Evolutionary conservation across 1,140 invertebrate species (phyloP).

Genomic region (Babylonia areolata): DNA sequence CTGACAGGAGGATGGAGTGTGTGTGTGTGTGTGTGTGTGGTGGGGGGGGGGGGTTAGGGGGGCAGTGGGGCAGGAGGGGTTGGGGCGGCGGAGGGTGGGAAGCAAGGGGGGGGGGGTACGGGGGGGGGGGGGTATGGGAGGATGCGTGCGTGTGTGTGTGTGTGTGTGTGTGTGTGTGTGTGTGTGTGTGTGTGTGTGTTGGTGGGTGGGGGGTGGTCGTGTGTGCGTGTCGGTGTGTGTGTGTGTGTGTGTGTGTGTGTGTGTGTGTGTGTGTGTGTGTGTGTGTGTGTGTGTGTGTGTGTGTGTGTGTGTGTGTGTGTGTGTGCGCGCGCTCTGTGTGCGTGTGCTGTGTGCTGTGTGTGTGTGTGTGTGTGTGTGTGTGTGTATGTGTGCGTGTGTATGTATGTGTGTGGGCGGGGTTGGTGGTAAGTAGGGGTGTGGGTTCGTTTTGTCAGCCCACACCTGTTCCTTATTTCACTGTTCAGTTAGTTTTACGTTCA

Average conservation of each 20-base stretch:
- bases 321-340: background rate
- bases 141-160: background rate
- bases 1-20: too few relatives aligned
- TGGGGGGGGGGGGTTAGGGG: too few relatives aligned
- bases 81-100: background rate
- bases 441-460: too few relatives aligned
- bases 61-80: background rate
- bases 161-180: background rate
- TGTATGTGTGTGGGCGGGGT: too few relatives aligned
- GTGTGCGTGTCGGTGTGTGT: background rate
- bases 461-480: too few relatives aligned
- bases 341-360: too few relatives aligned
- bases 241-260: background rate
- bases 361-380: too few relatives aligned
- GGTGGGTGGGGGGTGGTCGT: background rate
- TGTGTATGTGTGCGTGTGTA: too few relatives aligned
- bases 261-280: background rate
- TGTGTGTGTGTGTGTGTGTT: background rate
- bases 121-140: background rate
- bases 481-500: too few relatives aligned
- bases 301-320: background rate
- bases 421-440: too few relatives aligned
- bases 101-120: background rate
- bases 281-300: too few relatives aligned
- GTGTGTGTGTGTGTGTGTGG: slow-evolving; percentile 8